These are phyloP conservation scores for Poeciliopsis turrubarensis DNA, from an alignment of 2,113 vertebrate genomes.

Conservation along the genomic window DNA sequence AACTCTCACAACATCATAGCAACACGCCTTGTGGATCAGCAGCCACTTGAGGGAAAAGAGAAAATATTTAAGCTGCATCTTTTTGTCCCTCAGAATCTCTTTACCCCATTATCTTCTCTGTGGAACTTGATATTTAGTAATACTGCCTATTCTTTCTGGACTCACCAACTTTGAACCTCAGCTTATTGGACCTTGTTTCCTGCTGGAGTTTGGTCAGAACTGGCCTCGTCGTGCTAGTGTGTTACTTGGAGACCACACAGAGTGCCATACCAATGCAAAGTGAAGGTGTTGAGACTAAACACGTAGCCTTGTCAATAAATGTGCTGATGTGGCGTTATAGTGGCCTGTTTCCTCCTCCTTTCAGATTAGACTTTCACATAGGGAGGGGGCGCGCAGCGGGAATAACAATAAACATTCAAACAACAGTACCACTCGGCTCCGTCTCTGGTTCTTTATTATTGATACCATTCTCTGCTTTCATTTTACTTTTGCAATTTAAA, in stretches of 20 bases:
- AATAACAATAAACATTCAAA: constrained; percentile 71
- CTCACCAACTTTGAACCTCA: constrained; percentile 22
- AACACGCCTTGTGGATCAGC: constrained; percentile 58
- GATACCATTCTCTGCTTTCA: not conserved
- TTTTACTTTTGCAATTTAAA: not conserved
- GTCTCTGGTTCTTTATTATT: constrained; percentile 18
- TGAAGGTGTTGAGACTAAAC: constrained; percentile 53
- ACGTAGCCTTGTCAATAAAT: constrained; percentile 73
- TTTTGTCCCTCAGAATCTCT: constrained; percentile 39
- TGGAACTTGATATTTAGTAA: constrained; percentile 59
- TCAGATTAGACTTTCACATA: constrained; percentile 84
- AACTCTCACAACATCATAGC: constrained; percentile 62
- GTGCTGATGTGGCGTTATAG: constrained; percentile 86
- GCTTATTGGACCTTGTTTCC: constrained; percentile 38
- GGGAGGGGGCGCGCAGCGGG: constrained; percentile 60
- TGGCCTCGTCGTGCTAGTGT: constrained; percentile 58
- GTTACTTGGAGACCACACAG: constrained; percentile 68
- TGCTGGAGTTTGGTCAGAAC: constrained; percentile 27
- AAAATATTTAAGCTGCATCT: constrained; percentile 52
- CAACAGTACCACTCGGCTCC: constrained; percentile 14
- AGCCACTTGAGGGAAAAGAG: constrained; percentile 48
- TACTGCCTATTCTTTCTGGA: constrained; percentile 48
- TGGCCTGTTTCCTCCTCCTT: constrained; percentile 89
- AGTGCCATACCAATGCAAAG: constrained; percentile 68
- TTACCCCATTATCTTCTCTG: constrained; percentile 20